Conservation (phyloP, 1,140 invertebrate species). For the Drepana arcuata region DNA sequence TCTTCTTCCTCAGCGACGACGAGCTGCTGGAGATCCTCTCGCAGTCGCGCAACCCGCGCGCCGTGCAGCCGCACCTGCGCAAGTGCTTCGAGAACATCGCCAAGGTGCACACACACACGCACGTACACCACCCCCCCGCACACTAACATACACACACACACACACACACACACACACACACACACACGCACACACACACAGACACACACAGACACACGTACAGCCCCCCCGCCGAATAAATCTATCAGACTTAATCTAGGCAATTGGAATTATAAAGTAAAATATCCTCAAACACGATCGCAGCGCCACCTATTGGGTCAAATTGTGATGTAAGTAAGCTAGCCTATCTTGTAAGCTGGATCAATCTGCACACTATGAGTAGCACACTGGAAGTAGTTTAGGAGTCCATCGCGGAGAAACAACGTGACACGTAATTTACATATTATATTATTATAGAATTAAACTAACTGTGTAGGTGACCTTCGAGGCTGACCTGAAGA, state of each 20-base stretch:
- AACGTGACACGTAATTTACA: no score
- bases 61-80: slow-evolving; percentile 83
- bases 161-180: background rate
- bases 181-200: background rate
- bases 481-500: slow-evolving; percentile 79
- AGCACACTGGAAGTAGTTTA: no score
- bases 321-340: no score
- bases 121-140: background rate
- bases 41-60: slow-evolving; percentile 80
- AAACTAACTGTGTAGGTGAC: slow-evolving; percentile 60
- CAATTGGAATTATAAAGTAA: no score
- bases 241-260: no score
- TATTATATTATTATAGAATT: background rate
- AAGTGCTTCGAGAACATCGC: slow-evolving; percentile 88
- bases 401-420: no score
- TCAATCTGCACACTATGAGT: no score
- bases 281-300: no score
- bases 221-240: no score
- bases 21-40: slow-evolving; percentile 84
- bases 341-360: no score
- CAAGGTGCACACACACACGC: slow-evolving; percentile 56
- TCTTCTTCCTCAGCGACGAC: slow-evolving; percentile 86
- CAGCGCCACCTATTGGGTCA: no score
- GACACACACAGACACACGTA: background rate
- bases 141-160: background rate